A percentile compares a stretch with the other conserved stretches of the same genome.
Conservation (phyloP, 2,797 vertebrate genomes). For the Streptopelia turtur region DNA sequence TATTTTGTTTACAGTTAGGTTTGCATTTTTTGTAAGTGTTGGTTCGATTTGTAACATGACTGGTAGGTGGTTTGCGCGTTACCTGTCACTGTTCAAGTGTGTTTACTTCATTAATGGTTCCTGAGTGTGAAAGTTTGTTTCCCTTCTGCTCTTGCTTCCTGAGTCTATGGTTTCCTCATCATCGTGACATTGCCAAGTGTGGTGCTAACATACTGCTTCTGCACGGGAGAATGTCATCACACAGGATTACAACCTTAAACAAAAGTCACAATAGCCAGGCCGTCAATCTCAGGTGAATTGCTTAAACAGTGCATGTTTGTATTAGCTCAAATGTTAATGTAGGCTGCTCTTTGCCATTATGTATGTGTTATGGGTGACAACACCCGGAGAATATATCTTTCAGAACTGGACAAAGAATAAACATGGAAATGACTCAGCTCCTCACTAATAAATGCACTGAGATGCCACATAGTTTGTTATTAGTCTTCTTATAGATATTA, state of each 20-base stretch:
- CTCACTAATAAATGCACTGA: neutral
- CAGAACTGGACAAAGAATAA: slow-evolving; percentile 46
- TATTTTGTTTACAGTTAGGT: neutral
- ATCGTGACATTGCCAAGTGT: neutral
- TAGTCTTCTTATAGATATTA: neutral
- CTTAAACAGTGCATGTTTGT: slow-evolving; percentile 62
- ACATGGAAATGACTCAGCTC: neutral
- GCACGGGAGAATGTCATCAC: slow-evolving; percentile 37
- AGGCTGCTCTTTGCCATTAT: slow-evolving; percentile 40
- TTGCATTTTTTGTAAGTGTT: neutral
- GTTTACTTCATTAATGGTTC: slow-evolving; percentile 49
- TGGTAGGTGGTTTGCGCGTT: neutral
- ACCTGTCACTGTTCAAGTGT: neutral
- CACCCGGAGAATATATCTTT: slow-evolving; percentile 59
- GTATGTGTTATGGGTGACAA: slow-evolving; percentile 51
- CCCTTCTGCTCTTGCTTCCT: slow-evolving; percentile 17
- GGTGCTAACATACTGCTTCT: slow-evolving; percentile 10
- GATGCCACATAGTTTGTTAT: neutral
- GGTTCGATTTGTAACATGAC: neutral
- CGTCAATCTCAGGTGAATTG: slow-evolving; percentile 54
- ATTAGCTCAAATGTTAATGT: slow-evolving; percentile 50
- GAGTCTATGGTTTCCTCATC: slow-evolving; percentile 48
- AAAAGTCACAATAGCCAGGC: slow-evolving; percentile 28
- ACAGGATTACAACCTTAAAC: slow-evolving; percentile 45
- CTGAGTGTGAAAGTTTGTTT: slow-evolving; percentile 61